Base-by-base conservation (phyloP, 1,140 invertebrate species). In the Prorops nasuta region DNA sequence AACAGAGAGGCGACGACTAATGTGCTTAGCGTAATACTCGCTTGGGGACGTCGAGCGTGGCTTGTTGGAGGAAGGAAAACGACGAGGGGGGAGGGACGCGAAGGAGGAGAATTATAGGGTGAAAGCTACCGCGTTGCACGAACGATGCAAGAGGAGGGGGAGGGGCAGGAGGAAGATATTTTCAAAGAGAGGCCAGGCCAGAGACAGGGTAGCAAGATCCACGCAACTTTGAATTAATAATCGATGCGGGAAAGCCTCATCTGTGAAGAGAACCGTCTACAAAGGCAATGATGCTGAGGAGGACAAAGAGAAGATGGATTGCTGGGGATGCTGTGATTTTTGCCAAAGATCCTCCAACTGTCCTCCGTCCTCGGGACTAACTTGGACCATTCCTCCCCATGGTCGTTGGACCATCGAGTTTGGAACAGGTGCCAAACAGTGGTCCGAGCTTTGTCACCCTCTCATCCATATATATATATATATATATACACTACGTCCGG, bases 11-110 rank as follows among this genome's bases (percentile, higher is more conserved):
- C 51, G 51, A 48, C 48, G 55, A 60, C 60, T 67, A 65, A 65
- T 65, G 51, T 63, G 56, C 63, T 67, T 65, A 65, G 20, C 54
- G 47, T 63, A 64, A 64, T 63, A 56, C 51, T 28, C 49, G 36
- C 16, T 24, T 24, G 31, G 45, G 51, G 54, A 60, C 57, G 50
- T 51, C 44, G 47, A 39, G 17, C 31, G 16, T 20, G 24, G 3
- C 16, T 20, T 20, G 42, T 10, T 28, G 24, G 24, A 28, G 24
- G 24, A 28, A 10, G 24, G 10, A 10, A 10, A 28, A 10, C 24
- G 24, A 28, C 4, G 10, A 44, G 14, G 24, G 24, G 34, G 24
- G 24, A 28, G 24, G 24, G 24, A 10, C 4, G 24, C 4, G 24
- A 10, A 40, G 28, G 19, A 18, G 3, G 15, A 42, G 37, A 19